These are phyloP conservation scores for Oryzias celebensis DNA, from an alignment of 2,113 vertebrate species.

Conservation along the genomic window DNA sequence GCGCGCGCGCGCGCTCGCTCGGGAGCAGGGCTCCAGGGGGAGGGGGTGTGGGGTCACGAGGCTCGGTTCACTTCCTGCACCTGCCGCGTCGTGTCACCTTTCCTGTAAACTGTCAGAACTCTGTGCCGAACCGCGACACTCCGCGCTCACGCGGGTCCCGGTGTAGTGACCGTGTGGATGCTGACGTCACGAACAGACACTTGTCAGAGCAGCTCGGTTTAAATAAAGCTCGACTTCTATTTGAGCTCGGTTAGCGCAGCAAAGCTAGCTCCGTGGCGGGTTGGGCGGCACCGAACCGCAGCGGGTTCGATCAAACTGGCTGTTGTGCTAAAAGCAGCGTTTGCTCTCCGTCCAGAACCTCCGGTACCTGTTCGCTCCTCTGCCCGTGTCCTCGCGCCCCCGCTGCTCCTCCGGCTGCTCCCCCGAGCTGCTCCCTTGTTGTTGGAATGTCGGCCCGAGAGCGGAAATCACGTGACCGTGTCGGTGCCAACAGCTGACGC, in stretches of 20 bases:
- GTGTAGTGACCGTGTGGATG: no score
- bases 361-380: conserved; percentile 19
- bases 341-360: no score
- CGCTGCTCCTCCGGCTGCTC: conserved; percentile 3
- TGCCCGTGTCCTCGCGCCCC: conserved; percentile 8
- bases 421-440: conserved; percentile 21
- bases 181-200: no score
- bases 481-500: conserved; percentile 44
- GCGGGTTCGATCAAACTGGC: no score
- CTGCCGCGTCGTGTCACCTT: conserved; percentile 40
- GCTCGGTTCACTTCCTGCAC: conserved; percentile 8
- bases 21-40: neutral
- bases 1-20: neutral
- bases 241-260: neutral
- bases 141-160: neutral
- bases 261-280: no score
- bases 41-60: neutral
- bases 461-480: conserved; percentile 62
- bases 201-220: no score
- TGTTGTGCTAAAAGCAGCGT: no score
- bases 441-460: conserved; percentile 58
- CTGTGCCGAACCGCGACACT: neutral
- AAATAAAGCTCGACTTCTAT: neutral
- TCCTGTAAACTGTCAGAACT: conserved; percentile 28
- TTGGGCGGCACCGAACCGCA: no score